phyloP scores from a whole-genome alignment of 2,113 vertebrate genomes.

The Calidris pygmaea region DNA sequence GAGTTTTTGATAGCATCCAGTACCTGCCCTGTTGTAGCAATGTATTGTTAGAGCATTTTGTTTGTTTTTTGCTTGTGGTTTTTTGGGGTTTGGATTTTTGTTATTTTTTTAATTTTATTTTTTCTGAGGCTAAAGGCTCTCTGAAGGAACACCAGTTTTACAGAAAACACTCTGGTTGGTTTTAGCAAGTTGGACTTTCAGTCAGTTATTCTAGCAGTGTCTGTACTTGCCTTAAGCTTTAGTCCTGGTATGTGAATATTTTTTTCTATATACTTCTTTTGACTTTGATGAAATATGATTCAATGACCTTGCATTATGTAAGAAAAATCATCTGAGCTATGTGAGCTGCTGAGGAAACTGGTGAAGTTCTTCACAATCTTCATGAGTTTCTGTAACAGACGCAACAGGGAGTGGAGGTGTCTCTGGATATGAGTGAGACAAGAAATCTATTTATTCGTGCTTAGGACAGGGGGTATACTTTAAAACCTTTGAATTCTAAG shows the following conservation, averaged over 20 bases:
- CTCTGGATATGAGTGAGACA: not conserved
- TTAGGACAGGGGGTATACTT: not conserved
- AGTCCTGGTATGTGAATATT: not conserved
- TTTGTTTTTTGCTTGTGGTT: not conserved
- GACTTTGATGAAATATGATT: not conserved
- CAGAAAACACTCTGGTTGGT: not conserved
- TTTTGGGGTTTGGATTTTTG: accelerated
- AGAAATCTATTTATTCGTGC: not conserved
- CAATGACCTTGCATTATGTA: not conserved
- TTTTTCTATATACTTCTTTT: not conserved
- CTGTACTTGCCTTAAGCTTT: not conserved
- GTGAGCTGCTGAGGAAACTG: not conserved
- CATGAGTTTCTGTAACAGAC: not conserved
- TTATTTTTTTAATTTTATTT: not conserved
- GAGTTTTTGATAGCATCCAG: not conserved
- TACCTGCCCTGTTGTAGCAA: not conserved
- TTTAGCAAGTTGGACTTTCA: not conserved
- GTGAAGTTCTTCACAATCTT: not conserved
- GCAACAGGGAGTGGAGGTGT: not conserved
- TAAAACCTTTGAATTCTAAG: not conserved
- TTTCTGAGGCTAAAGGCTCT: slow-evolving; percentile 12
- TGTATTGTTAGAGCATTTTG: not conserved
- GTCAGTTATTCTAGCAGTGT: not conserved
- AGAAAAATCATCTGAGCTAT: not conserved
- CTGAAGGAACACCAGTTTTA: not conserved